Conservation (phyloP, 1,140 invertebrate species). For the Drosophila mojavensis region DNA sequence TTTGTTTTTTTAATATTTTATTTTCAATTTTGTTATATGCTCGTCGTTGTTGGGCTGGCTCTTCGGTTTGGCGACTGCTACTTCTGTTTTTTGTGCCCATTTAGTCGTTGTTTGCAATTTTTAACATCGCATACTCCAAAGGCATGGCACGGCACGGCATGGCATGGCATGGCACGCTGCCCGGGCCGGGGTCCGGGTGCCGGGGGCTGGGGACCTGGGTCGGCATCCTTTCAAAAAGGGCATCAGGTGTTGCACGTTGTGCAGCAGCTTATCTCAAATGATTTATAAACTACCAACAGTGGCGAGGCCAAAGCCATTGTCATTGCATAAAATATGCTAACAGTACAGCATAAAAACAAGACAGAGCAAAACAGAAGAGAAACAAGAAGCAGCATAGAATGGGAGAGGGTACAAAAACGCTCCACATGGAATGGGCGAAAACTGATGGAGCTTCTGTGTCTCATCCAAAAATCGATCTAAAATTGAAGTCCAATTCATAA, state of each 20-base stretch:
- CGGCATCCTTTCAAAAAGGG: slow-evolving; percentile 78
- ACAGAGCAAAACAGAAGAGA: slow-evolving; percentile 14
- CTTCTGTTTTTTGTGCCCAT: slow-evolving; percentile 70
- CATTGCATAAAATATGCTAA: slow-evolving; percentile 84
- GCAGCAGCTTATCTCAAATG: slow-evolving; percentile 83
- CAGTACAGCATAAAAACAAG: slow-evolving; percentile 52
- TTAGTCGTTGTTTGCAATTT: slow-evolving; percentile 78
- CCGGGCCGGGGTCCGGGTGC: background rate
- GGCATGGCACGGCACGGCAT: slow-evolving; percentile 11
- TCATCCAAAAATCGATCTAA: slow-evolving; percentile 1
- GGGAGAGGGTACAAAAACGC: background rate
- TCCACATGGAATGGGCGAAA: slow-evolving; percentile 13
- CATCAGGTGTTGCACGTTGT: slow-evolving; percentile 84
- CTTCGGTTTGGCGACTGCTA: slow-evolving; percentile 24
- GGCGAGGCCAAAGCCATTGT: slow-evolving; percentile 83
- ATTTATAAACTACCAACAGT: slow-evolving; percentile 84
- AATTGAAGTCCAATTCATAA: slow-evolving; percentile 28
- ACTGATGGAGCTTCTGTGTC: slow-evolving; percentile 39
- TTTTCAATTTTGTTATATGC: slow-evolving; percentile 74
- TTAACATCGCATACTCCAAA: slow-evolving; percentile 60
- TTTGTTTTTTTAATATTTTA: slow-evolving; percentile 53
- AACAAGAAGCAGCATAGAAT: slow-evolving; percentile 7
- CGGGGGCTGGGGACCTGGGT: slow-evolving; percentile 24
- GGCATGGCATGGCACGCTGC: slow-evolving; percentile 4
- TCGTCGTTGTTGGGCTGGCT: slow-evolving; percentile 23